Evolutionary conservation across 2,888 invertebrate species (phyloP).

Genomic region (Punctoribates punctum): DNA sequence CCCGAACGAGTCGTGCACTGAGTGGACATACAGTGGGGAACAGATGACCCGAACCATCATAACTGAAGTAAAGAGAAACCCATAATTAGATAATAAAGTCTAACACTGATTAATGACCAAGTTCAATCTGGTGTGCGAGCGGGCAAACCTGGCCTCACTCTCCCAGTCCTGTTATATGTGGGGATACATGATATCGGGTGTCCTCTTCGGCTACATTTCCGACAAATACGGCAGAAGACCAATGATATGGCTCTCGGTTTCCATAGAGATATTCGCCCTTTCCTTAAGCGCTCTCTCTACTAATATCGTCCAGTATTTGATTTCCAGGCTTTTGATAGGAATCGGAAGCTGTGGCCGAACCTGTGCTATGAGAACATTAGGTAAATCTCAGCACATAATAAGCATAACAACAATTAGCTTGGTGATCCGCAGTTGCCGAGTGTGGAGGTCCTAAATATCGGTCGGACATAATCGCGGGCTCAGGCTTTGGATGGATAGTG

Average conservation of each 20-base stretch:
- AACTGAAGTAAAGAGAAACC: slow-evolving; percentile 2
- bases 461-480: background rate
- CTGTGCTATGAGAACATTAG: background rate
- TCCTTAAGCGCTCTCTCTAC: background rate
- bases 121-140: slow-evolving; percentile 23
- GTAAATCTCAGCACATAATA: background rate
- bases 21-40: slow-evolving; percentile 6
- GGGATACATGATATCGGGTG: background rate
- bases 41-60: background rate
- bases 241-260: background rate
- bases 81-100: background rate
- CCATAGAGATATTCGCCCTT: background rate
- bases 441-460: slow-evolving; percentile 9
- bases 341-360: background rate
- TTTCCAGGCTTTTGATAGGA: slow-evolving; percentile 25
- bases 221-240: slow-evolving; percentile 27
- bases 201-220: background rate
- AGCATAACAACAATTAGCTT: background rate
- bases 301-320: background rate
- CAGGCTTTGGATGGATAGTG: slow-evolving; percentile 36
- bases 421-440: background rate
- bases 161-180: background rate
- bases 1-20: background rate
- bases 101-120: background rate
- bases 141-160: slow-evolving; percentile 4